A percentile compares a stretch with the other conserved stretches of the same genome.
Evolutionary conservation across 2,113 vertebrate species (phyloP).

Genomic region (Oreotrochilus melanogaster): DNA sequence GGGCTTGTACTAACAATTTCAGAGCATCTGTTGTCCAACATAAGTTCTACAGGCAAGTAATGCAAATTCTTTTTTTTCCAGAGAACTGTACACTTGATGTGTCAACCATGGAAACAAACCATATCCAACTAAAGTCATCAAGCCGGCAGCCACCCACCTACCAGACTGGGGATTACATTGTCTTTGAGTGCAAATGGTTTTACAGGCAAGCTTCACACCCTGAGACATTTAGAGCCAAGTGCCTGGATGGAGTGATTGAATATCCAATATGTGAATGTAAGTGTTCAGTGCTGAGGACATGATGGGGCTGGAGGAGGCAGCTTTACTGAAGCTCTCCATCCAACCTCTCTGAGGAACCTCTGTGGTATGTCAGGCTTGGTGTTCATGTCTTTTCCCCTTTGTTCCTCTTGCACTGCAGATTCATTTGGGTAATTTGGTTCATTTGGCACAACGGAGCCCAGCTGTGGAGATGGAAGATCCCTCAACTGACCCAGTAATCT

Average conservation of each 20-base stretch:
- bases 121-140: neutral
- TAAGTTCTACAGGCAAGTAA: neutral
- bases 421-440: rapidly evolving
- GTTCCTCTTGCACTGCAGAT: rapidly evolving
- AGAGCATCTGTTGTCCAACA: neutral
- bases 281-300: rapidly evolving
- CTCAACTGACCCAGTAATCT: neutral
- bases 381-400: neutral
- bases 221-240: neutral
- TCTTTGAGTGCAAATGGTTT: rapidly evolving
- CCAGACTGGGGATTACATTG: rapidly evolving
- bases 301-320: rapidly evolving
- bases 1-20: neutral
- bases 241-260: neutral
- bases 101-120: rapidly evolving
- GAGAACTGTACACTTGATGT: neutral
- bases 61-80: neutral
- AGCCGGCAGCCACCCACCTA: rapidly evolving
- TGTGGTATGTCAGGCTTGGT: neutral
- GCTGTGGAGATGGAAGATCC: neutral
- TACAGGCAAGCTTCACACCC: rapidly evolving
- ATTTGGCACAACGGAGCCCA: neutral
- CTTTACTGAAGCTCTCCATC: neutral
- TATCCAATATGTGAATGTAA: neutral
- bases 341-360: neutral